Percentiles rank a stretch among this genome's conserved stretches.
Conservation (phyloP, 2,113 vertebrate species). For the Pseudopipra pipra region DNA sequence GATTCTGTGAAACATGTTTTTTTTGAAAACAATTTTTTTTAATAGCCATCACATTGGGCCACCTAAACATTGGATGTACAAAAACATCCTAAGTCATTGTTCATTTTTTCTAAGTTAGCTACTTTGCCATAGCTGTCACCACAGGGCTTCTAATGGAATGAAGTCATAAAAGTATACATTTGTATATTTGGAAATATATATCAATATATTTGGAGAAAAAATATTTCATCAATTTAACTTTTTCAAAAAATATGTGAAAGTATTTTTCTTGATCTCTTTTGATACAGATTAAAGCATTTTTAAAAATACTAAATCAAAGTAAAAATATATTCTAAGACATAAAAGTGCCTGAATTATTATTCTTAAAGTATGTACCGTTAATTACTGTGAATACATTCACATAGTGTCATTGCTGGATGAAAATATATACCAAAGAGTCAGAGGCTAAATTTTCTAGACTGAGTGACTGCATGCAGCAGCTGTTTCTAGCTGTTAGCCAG, state of each 20-base stretch:
- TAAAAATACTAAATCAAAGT: neutral
- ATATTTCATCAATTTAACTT: neutral
- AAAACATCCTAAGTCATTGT: neutral
- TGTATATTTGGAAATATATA: neutral
- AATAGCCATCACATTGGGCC: neutral
- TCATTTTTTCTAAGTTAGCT: neutral
- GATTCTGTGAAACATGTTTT: neutral
- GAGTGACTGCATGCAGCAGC: neutral
- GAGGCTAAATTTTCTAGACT: neutral
- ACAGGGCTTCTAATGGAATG: neutral
- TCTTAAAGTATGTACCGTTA: neutral
- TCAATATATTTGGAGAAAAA: neutral
- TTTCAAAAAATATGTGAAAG: neutral
- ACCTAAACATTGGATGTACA: neutral
- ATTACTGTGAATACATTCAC: neutral
- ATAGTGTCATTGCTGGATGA: neutral
- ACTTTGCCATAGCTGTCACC: neutral
- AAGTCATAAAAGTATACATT: neutral
- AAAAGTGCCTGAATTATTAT: neutral
- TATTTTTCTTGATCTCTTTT: neutral
- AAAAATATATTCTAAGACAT: neutral
- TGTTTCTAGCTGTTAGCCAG: neutral
- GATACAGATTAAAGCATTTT: neutral
- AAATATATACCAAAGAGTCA: neutral
- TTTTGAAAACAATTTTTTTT: neutral